Conservation (phyloP, 2,113 vertebrate species). For the Acanthisitta chloris region DNA sequence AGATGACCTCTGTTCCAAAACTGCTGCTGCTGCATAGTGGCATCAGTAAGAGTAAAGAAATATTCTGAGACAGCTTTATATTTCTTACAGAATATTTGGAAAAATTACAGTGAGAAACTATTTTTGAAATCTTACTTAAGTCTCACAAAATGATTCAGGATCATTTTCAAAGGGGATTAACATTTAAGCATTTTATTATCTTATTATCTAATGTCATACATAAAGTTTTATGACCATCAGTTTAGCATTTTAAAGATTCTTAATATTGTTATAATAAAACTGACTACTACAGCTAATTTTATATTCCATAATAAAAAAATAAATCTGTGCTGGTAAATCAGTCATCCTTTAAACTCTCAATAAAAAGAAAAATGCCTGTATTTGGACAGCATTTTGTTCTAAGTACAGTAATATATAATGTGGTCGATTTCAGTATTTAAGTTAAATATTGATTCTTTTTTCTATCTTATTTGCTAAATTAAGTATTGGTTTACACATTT, state of each 20-base stretch:
- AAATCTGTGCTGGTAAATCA: conserved; percentile 23
- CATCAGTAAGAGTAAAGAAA: neutral
- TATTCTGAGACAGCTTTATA: neutral
- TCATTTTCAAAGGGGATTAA: conserved; percentile 37
- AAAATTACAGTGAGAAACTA: conserved; percentile 4
- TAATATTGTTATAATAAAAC: conserved; percentile 52
- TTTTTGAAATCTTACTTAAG: conserved; percentile 25
- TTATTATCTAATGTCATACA: conserved; percentile 52
- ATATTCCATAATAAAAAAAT: conserved; percentile 55
- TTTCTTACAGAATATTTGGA: neutral
- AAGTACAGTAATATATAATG: neutral
- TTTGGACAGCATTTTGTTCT: neutral
- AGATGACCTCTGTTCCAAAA: neutral
- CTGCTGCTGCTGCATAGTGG: neutral
- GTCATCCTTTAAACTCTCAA: conserved; percentile 38
- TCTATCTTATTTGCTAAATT: neutral
- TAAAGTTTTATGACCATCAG: conserved; percentile 53
- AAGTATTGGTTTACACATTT: conserved; percentile 10
- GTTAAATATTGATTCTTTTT: conserved; percentile 20
- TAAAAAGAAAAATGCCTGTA: neutral
- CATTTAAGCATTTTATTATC: conserved; percentile 57
- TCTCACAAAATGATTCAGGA: neutral
- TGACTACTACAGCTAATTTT: conserved; percentile 48
- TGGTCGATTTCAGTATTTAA: neutral
- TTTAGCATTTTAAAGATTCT: conserved; percentile 57